phyloP scores from a whole-genome alignment of 2,888 invertebrate species.

The Meloe dianella region DNA sequence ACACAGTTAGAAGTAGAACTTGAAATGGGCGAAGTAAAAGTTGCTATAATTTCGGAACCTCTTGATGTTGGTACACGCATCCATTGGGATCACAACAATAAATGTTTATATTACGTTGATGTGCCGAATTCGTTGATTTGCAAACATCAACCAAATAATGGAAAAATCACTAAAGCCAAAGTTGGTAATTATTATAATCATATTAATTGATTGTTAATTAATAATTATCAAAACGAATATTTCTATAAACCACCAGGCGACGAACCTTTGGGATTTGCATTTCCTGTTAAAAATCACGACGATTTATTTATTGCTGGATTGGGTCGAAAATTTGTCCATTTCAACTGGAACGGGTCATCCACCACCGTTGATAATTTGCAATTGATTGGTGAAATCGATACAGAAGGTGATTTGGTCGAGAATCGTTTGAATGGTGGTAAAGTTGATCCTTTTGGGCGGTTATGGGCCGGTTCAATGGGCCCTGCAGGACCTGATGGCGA shows the following conservation, averaged over 20 bases:
- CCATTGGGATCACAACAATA: slow-evolving; percentile 21
- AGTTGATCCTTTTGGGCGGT: slow-evolving; percentile 71
- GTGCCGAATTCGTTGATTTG: slow-evolving; percentile 22
- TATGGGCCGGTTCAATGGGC: slow-evolving; percentile 45
- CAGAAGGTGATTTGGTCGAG: slow-evolving; percentile 59
- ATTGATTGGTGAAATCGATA: slow-evolving; percentile 64
- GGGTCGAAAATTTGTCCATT: slow-evolving; percentile 63
- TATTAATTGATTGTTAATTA: no score
- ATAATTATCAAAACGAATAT: no score
- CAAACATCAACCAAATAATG: slow-evolving; percentile 17
- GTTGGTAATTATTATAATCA: slow-evolving; percentile 18
- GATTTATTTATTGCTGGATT: slow-evolving; percentile 69
- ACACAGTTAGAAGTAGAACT: no score
- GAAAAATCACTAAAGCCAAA: slow-evolving; percentile 16
- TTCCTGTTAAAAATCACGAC: slow-evolving; percentile 66
- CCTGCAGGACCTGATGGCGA: slow-evolving; percentile 35
- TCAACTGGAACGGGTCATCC: slow-evolving; percentile 70
- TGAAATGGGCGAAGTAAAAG: not conserved
- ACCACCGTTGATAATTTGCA: slow-evolving; percentile 59
- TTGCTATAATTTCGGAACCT: slow-evolving; percentile 15
- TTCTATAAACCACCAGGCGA: no score
- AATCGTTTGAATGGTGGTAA: slow-evolving; percentile 80
- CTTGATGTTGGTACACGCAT: slow-evolving; percentile 23
- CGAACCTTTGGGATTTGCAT: slow-evolving; percentile 62
- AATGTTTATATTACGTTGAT: slow-evolving; percentile 25